Percentiles rank a stretch among this genome's conserved stretches.
Evolutionary conservation across 2,113 vertebrate genomes (phyloP).

Genomic region (Cyanocitta stelleri): DNA sequence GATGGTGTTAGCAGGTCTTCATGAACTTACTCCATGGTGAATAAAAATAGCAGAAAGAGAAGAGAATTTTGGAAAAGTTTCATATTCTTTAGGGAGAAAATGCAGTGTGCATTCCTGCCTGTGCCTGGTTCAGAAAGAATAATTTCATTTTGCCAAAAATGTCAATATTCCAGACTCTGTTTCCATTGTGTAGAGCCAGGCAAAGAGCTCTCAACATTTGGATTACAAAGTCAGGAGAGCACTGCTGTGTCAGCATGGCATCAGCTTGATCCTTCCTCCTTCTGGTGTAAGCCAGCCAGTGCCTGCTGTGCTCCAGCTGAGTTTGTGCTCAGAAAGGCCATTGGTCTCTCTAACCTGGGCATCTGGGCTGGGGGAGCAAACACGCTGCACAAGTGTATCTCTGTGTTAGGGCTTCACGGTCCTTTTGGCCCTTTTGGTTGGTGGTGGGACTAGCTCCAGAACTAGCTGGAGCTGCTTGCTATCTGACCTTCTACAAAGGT

Average conservation of each 20-base stretch:
- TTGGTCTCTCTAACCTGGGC: fast-evolving
- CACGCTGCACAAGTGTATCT: neutral
- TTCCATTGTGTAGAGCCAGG: neutral
- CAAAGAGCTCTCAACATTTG: neutral
- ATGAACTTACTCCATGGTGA: neutral
- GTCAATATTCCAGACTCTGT: neutral
- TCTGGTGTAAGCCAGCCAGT: neutral
- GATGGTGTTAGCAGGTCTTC: neutral
- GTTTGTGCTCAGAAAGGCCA: neutral
- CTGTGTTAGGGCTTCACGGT: neutral
- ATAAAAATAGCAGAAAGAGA: neutral
- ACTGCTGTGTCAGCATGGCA: too few species aligned
- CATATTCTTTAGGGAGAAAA: neutral
- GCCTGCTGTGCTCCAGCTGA: neutral
- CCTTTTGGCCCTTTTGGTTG: neutral
- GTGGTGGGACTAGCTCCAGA: neutral
- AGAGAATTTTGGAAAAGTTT: neutral
- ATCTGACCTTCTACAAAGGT: neutral
- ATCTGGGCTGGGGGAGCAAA: neutral
- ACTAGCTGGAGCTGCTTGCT: neutral
- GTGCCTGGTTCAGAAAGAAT: neutral
- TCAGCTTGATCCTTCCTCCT: neutral
- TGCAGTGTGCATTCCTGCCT: neutral
- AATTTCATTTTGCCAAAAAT: neutral
- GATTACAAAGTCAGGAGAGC: neutral